Evolutionary conservation across 1,140 invertebrate species (phyloP), one percentile per base, ranked within the genome.

Genomic region (Ectropis grisescens): DNA sequence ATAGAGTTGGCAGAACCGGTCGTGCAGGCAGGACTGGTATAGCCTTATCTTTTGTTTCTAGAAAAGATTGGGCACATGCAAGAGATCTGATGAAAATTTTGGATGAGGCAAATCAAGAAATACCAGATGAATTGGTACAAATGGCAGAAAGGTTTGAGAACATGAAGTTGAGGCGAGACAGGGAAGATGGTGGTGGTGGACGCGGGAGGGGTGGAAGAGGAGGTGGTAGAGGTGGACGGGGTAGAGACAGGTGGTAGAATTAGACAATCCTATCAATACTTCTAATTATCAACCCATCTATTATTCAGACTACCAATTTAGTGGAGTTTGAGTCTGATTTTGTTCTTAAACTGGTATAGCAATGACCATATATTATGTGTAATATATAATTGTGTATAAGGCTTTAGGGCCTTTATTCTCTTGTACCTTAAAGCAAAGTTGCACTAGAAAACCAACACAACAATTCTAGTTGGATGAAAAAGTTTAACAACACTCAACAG

Each of bases 1-100:
- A 94, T 54, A 83, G 92, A 37, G 90, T 97, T 29, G 94, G 94
- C 0, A 84, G 95, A 41, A 97, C 94, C 0, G 95, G 95, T 1
- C 85, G 95, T 39, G 95, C 95, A 27, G 94, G 94, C 1, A 85
- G 89, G 48, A 90, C 87, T 5, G 95, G 96, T 0, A 88, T 90
- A 51, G 90, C 93, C 9, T 89, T 95, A 3, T 89, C 88, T 42
- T 89, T 90, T 50, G 87, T 99, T 42, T 93, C 95, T 0, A 84
- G 90, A 33, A 78, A 80, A 23, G 93, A 98, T 79, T 93, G 91
- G 89, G 86, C 79, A 15, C 86, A 92, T 61, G 93, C 94, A 2
- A 74, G 83, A 30, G 90, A 94, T 40, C 75, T 98, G 2, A 93
- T 97, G n/a, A 82, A 86, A 39, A 94, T 98, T 26, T 71, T 97